phyloP scores from a whole-genome alignment of 2,888 invertebrate species.

The Lycocerus yunnanus region DNA sequence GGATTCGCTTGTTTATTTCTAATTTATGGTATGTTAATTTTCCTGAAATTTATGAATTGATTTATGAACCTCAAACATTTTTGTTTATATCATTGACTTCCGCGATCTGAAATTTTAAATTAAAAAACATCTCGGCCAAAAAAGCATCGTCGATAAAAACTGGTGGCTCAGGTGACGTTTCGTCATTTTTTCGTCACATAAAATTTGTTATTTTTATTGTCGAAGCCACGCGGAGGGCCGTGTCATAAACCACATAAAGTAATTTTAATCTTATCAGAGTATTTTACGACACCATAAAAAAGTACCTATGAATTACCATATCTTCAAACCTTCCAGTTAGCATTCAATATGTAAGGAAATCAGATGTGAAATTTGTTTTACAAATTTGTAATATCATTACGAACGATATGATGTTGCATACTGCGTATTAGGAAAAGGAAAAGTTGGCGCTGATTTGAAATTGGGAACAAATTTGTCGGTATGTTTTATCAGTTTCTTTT shows the following conservation, averaged over 20 bases:
- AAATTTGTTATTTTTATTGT: not conserved
- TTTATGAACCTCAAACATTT: slow-evolving; percentile 11
- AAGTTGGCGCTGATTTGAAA: not conserved
- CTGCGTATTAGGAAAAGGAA: not conserved
- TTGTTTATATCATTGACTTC: not conserved
- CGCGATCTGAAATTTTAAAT: not conserved
- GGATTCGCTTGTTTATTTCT: slow-evolving; percentile 41
- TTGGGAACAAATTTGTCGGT: not conserved
- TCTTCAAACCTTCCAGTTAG: not conserved
- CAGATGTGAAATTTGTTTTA: not conserved
- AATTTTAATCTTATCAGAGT: slow-evolving; percentile 1
- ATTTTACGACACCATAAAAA: slow-evolving; percentile 2
- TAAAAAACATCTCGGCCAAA: not conserved
- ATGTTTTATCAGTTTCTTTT: not conserved
- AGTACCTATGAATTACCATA: not conserved
- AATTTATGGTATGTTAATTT: slow-evolving; percentile 33
- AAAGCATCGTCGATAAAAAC: not conserved
- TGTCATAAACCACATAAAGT: not conserved
- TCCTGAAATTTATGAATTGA: slow-evolving; percentile 23
- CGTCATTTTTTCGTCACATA: not conserved
- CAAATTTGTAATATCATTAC: not conserved
- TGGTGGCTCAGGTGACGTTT: not conserved
- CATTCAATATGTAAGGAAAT: not conserved
- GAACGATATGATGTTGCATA: too few species aligned
- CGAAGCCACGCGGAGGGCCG: not conserved